Evolutionary conservation across 1,140 invertebrate species (phyloP).

Genomic region (Nasonia vitripennis): DNA sequence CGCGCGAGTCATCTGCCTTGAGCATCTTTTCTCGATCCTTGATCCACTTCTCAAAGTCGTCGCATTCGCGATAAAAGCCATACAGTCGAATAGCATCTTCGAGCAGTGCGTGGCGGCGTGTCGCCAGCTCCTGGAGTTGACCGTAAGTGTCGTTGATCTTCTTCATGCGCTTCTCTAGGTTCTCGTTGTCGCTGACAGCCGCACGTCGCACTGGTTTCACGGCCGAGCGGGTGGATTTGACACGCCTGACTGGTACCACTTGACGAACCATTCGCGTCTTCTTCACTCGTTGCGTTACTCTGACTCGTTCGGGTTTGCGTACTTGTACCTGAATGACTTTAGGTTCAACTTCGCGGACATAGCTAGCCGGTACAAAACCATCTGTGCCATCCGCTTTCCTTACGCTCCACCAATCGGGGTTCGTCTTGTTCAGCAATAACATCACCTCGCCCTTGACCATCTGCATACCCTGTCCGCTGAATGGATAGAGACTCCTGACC

Average conservation of each 20-base stretch:
- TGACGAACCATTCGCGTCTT: slow-evolving; percentile 92
- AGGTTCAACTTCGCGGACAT: slow-evolving; percentile 94
- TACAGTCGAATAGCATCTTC: slow-evolving; percentile 96
- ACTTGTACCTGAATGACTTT: slow-evolving; percentile 90
- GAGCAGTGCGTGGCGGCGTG: slow-evolving; percentile 85
- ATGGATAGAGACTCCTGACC: slow-evolving; percentile 92
- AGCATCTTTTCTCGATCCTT: slow-evolving; percentile 95
- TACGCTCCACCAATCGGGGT: slow-evolving; percentile 99
- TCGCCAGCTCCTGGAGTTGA: slow-evolving; percentile 87
- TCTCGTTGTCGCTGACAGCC: slow-evolving; percentile 80
- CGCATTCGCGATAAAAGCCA: slow-evolving; percentile 97
- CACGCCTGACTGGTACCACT: slow-evolving; percentile 84
- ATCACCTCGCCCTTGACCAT: slow-evolving; percentile 92
- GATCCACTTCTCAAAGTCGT: slow-evolving; percentile 98
- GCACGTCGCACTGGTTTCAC: slow-evolving; percentile 73
- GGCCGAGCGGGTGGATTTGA: slow-evolving; percentile 75
- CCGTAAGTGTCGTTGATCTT: slow-evolving; percentile 88
- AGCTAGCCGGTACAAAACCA: slow-evolving; percentile 98
- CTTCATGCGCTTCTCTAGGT: slow-evolving; percentile 88
- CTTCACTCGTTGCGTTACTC: slow-evolving; percentile 89
- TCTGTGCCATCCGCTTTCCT: slow-evolving; percentile 92
- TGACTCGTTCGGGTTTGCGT: slow-evolving; percentile 88
- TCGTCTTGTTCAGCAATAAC: slow-evolving; percentile 95
- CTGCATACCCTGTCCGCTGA: slow-evolving; percentile 94
- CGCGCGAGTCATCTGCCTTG: slow-evolving; percentile 87